Evolutionary conservation across 2,797 vertebrate genomes (phyloP), one percentile per base, ranked within the genome.

Genomic region (Darevskia mixta): DNA sequence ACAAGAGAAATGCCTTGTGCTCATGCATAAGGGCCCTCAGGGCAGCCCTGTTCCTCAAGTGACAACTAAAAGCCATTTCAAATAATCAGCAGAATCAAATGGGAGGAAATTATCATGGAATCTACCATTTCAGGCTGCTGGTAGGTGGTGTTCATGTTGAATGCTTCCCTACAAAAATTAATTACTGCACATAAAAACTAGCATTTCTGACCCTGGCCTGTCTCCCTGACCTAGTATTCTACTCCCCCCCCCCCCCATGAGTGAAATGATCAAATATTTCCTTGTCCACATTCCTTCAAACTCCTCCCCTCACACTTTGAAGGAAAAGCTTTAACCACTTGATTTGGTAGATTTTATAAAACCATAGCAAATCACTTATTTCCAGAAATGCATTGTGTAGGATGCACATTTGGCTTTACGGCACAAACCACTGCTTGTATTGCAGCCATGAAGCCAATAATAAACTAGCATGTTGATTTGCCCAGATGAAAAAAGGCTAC

Each of bases 401-500:
- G 25, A 9, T 58, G 67, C 69, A 72, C 67, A 10, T 66, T 45
- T 15, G 27, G 20, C 5, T 25, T 49, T 67, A n/a, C 0, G 4
- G 18, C 27, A 35, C 61, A 78, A 32, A 4, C 10, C n/a, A 3
- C 20, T 15, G 18, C 76, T 69, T 35, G 43, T 32, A 38, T 5
- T 75, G 35, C 38, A 81, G 29, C 49, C 64, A 15, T 32, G n/a
- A 32, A 64, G 8, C 35, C 2, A 25, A 77, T 61, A 32, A 32
- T 32, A 87, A 18, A 72, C 29, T 23, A 25, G 32, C 0, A 49
- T 6, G 1, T 23, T 86, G 32, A 29, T 35, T 41, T 18, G 6
- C 83, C 87, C 41, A 76, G 81, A 90, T 11, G n/a, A 93, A 93
- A 64, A 76, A 38, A 2, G 0, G 2, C 67, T 27, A 81, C 32